Conservation (phyloP, 2,888 invertebrate genomes). For the Archips xylosteana region DNA sequence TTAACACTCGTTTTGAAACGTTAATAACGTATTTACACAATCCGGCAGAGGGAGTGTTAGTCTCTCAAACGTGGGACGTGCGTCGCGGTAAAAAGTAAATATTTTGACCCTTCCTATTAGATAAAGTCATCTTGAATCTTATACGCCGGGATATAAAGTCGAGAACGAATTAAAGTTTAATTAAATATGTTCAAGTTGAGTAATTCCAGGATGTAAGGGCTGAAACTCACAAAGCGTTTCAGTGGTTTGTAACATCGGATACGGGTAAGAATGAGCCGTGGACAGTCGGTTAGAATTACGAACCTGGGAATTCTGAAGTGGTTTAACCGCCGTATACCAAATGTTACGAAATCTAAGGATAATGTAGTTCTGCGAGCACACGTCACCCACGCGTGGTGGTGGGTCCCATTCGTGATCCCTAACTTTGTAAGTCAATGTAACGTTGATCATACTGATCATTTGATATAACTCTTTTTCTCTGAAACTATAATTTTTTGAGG, state of each 20-base stretch:
- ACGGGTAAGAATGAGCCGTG: slow-evolving; percentile 16
- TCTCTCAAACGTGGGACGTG: slow-evolving; percentile 21
- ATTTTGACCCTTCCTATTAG: background rate
- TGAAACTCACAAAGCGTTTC: slow-evolving; percentile 8
- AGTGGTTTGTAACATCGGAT: slow-evolving; percentile 12
- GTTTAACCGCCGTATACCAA: too few species aligned
- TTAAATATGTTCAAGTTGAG: slow-evolving; percentile 9
- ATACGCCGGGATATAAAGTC: background rate
- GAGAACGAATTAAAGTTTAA: background rate
- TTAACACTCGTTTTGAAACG: slow-evolving; percentile 6
- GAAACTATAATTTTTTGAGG: too few species aligned
- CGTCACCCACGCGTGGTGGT: too few species aligned
- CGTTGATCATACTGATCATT: too few species aligned
- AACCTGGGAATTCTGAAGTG: too few species aligned
- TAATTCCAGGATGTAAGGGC: background rate
- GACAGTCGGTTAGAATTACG: background rate
- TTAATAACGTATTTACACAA: slow-evolving; percentile 16
- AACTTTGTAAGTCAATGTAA: too few species aligned
- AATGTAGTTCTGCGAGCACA: too few species aligned
- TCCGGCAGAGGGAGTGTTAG: background rate
- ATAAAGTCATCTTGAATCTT: background rate
- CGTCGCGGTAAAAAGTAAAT: slow-evolving; percentile 12
- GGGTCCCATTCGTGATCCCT: too few species aligned
- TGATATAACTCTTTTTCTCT: too few species aligned
- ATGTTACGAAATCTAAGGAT: too few species aligned